These are phyloP conservation scores for Schizothorax lantsangensis DNA, from an alignment of 2,797 vertebrate genomes.

Conservation along the genomic window DNA sequence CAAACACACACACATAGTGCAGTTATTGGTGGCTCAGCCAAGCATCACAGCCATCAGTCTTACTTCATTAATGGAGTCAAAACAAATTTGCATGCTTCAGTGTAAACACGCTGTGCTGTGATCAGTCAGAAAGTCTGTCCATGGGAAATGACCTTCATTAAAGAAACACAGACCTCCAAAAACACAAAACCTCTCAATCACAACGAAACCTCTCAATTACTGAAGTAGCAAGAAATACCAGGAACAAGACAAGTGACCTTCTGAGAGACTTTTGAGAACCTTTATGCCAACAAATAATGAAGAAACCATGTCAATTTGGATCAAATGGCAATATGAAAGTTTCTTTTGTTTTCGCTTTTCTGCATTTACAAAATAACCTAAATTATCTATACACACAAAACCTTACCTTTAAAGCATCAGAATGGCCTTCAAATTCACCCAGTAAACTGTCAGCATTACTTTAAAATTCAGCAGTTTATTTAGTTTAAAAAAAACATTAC, in stretches of 20 bases:
- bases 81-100: conserved; percentile 49
- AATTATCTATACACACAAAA: background rate
- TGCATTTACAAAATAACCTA: background rate
- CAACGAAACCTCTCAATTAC: conserved; percentile 46
- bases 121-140: conserved; percentile 56
- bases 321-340: background rate
- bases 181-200: conserved; percentile 52
- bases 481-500: too few relatives aligned
- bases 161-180: conserved; percentile 43
- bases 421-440: background rate
- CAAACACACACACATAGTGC: conserved; percentile 1
- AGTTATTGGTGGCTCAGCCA: conserved; percentile 37
- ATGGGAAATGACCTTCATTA: conserved; percentile 59
- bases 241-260: conserved; percentile 44
- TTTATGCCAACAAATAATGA: conserved; percentile 18
- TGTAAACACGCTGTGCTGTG: conserved; percentile 56
- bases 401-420: background rate
- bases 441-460: background rate
- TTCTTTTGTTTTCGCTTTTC: background rate
- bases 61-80: conserved; percentile 64
- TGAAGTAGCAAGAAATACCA: conserved; percentile 18
- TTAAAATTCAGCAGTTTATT: too few relatives aligned
- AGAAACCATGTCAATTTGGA: conserved; percentile 5
- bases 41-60: conserved; percentile 49
- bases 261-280: conserved; percentile 15